phyloP scores from a whole-genome alignment of 2,888 invertebrate species.

The Drosophila lacicola region DNA sequence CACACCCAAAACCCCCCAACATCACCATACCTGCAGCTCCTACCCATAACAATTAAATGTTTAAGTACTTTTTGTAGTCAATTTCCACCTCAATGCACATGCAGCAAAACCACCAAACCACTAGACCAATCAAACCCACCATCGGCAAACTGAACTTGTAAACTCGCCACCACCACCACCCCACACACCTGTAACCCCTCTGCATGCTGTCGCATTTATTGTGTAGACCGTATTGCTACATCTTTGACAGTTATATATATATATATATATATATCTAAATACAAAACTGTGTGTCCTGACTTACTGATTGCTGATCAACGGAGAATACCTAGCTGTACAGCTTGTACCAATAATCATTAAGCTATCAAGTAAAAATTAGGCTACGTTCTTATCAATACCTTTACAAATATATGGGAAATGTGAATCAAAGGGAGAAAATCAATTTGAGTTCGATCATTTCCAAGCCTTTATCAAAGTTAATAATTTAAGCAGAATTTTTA shows the following conservation, averaged over 20 bases:
- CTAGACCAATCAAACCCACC: conserved; percentile 9
- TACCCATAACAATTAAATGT: conserved; percentile 25
- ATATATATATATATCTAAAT: not conserved
- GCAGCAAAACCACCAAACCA: conserved; percentile 33
- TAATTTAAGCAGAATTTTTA: no score
- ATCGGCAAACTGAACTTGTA: conserved; percentile 33
- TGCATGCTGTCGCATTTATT: conserved; percentile 47
- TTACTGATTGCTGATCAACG: no score
- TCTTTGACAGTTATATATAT: not conserved
- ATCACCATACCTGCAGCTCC: conserved; percentile 2
- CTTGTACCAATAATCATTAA: no score
- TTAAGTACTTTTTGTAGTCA: conserved; percentile 38
- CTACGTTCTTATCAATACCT: no score
- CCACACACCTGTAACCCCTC: conserved; percentile 10
- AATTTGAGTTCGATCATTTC: no score
- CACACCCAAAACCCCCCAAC: conserved; percentile 1
- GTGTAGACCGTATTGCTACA: conserved; percentile 43
- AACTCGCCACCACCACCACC: conserved; percentile 2
- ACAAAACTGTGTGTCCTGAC: no score
- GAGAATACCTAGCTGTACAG: no score
- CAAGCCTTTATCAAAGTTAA: no score
- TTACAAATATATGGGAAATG: no score
- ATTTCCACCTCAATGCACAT: conserved; percentile 34
- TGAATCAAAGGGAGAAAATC: no score
- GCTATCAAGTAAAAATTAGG: no score